Percentiles rank a stretch among this genome's conserved stretches.
These are phyloP conservation scores for Microchrysa polita DNA, from an alignment of 2,888 invertebrate genomes.

Conservation along the genomic window DNA sequence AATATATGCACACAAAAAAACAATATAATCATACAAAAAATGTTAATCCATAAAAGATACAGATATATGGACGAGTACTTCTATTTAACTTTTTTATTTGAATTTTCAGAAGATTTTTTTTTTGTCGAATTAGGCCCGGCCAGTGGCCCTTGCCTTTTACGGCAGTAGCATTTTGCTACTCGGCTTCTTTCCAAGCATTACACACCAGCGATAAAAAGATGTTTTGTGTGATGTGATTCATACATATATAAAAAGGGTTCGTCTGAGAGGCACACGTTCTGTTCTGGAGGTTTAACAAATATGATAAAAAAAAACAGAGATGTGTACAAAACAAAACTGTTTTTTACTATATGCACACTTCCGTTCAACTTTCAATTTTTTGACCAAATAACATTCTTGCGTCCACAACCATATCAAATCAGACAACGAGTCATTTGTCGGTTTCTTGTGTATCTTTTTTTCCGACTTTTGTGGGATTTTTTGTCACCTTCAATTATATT, in stretches of 20 bases:
- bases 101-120: not conserved
- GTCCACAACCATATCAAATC: not conserved
- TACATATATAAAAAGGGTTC: not conserved
- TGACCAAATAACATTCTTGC: not conserved
- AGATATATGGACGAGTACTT: not conserved
- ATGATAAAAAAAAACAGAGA: not conserved
- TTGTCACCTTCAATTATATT: slow-evolving; percentile 25
- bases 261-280: not conserved
- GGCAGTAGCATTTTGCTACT: not conserved
- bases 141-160: not conserved
- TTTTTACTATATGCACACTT: not conserved
- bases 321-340: not conserved
- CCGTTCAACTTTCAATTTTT: not conserved
- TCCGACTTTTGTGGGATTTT: slow-evolving; percentile 27
- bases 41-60: slow-evolving; percentile 4
- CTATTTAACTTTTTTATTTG: not conserved
- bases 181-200: not conserved
- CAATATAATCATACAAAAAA: slow-evolving; percentile 2
- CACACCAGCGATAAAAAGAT: not conserved
- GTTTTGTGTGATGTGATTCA: not conserved
- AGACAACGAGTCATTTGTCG: not conserved
- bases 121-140: not conserved
- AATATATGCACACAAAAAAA: slow-evolving; percentile 1
- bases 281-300: not conserved
- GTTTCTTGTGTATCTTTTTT: slow-evolving; percentile 20